Conservation (phyloP, 2,888 invertebrate genomes). For the Parasteatoda lunata region DNA sequence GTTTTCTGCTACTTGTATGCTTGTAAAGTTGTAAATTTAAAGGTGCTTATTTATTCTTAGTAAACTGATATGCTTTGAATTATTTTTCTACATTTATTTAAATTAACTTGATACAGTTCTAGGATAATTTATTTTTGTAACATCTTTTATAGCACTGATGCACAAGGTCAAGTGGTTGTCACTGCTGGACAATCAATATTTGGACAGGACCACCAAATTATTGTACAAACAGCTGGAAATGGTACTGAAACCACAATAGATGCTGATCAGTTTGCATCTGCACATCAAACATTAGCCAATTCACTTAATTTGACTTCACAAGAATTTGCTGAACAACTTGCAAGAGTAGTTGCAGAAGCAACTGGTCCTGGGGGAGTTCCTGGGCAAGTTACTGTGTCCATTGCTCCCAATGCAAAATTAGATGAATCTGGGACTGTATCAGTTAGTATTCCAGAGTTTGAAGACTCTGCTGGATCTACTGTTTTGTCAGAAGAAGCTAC, state of each 20-base stretch:
- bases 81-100: no score
- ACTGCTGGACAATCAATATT: slow-evolving; percentile 49
- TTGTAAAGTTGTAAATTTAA: no score
- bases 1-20: no score
- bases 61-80: no score
- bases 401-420: slow-evolving; percentile 53
- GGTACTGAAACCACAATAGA: slow-evolving; percentile 47
- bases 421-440: slow-evolving; percentile 57
- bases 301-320: slow-evolving; percentile 50
- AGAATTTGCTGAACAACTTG: slow-evolving; percentile 67
- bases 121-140: no score
- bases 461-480: slow-evolving; percentile 55
- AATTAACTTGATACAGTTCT: no score
- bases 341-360: slow-evolving; percentile 65
- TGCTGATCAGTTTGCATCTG: slow-evolving; percentile 54
- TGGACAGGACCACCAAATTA: slow-evolving; percentile 61
- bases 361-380: slow-evolving; percentile 42
- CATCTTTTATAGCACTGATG: slow-evolving; percentile 27
- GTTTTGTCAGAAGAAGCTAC: slow-evolving; percentile 60
- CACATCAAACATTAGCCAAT: slow-evolving; percentile 48
- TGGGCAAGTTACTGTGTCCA: slow-evolving; percentile 62
- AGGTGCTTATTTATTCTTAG: no score
- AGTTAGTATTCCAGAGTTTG: slow-evolving; percentile 64
- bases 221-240: slow-evolving; percentile 55
- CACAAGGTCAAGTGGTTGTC: slow-evolving; percentile 60